Conservation (phyloP, 2,113 vertebrate genomes). For the Dromas ardeola region DNA sequence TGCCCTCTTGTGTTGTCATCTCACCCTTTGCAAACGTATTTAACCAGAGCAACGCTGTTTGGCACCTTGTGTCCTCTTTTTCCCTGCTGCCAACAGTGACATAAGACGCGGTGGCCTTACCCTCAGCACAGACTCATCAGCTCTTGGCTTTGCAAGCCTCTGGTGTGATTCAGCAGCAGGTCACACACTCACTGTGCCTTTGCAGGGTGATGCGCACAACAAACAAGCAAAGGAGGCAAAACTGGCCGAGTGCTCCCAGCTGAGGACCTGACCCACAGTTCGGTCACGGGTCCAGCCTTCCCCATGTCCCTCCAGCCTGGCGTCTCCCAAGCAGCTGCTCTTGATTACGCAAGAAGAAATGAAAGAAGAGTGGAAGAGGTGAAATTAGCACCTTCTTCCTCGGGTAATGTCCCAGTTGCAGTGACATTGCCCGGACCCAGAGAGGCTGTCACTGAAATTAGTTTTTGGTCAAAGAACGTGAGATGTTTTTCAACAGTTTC, state of each 20-base stretch:
- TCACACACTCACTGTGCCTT: neutral
- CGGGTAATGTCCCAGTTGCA: neutral
- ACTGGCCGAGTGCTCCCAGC: neutral
- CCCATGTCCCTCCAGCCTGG: rapidly evolving
- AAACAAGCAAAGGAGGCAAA: neutral
- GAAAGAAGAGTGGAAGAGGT: neutral
- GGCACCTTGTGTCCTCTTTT: neutral
- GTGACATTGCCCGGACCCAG: neutral
- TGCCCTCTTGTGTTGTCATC: neutral
- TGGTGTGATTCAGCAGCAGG: neutral
- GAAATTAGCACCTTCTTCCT: neutral
- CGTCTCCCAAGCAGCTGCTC: neutral
- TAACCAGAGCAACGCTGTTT: neutral
- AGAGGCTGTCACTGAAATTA: neutral
- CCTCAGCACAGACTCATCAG: neutral
- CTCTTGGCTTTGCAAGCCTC: neutral
- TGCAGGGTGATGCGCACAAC: neutral
- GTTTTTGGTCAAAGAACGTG: neutral
- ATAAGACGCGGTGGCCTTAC: neutral
- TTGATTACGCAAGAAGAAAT: neutral
- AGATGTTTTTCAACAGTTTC: neutral
- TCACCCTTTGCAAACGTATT: neutral
- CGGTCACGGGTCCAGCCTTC: neutral
- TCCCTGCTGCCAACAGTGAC: neutral
- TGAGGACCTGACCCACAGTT: neutral